Evolutionary conservation across 2,113 vertebrate genomes (phyloP).

Genomic region (Australoheros scitulus): DNA sequence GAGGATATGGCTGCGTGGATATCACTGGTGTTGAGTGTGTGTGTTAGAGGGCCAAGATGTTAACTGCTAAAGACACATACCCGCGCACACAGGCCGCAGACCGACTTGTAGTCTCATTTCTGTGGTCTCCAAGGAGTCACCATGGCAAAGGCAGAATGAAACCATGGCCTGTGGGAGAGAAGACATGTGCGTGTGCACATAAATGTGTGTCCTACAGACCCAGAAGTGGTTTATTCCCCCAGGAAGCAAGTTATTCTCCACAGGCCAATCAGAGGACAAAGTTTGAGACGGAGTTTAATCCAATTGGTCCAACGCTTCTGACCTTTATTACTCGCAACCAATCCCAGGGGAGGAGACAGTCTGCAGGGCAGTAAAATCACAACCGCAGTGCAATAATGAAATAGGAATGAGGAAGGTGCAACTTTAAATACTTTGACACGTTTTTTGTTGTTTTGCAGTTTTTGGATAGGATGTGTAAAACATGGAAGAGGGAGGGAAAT

Average conservation of each 20-base stretch:
- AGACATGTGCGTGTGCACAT: constrained; percentile 14
- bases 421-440: not conserved
- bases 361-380: constrained; percentile 12
- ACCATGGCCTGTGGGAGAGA: constrained; percentile 73
- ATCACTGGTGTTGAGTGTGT: constrained; percentile 14
- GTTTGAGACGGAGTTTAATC: constrained; percentile 44
- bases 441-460: not conserved
- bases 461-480: not conserved
- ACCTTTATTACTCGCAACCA: constrained; percentile 30
- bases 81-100: constrained; percentile 3
- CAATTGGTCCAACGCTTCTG: constrained; percentile 34
- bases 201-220: constrained; percentile 59
- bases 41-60: constrained; percentile 20
- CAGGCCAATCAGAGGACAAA: constrained; percentile 66
- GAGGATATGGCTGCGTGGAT: constrained; percentile 29
- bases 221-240: constrained; percentile 64
- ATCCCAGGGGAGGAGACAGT: constrained; percentile 14
- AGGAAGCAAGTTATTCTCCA: constrained; percentile 60
- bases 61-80: constrained; percentile 30
- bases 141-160: constrained; percentile 71
- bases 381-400: not conserved
- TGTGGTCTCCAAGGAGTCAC: constrained; percentile 68
- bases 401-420: constrained; percentile 23
- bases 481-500: not conserved
- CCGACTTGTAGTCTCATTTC: constrained; percentile 64